phyloP scores from a whole-genome alignment of 1,140 invertebrate genomes.

The Aphelinus atriplicis region DNA sequence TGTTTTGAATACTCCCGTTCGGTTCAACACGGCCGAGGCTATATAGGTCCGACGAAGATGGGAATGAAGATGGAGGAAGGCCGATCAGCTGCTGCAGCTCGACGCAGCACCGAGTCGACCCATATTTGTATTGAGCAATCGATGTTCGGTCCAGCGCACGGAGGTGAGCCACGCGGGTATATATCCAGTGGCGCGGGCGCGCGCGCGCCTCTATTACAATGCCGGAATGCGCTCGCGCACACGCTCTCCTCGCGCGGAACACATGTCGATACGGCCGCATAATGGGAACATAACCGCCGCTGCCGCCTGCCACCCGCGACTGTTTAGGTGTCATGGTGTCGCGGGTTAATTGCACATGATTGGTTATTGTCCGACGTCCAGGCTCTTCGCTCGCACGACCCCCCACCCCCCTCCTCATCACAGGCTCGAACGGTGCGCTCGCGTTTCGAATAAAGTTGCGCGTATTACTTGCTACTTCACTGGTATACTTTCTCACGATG shows the following conservation, averaged over 20 bases:
- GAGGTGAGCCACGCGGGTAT: constrained; percentile 41
- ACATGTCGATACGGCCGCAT: constrained; percentile 63
- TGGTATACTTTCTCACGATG: too few relatives aligned
- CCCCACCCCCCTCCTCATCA: too few relatives aligned
- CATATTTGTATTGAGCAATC: not conserved
- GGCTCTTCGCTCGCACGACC: not conserved
- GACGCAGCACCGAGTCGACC: too few relatives aligned
- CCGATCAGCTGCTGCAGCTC: too few relatives aligned
- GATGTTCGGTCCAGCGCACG: not conserved
- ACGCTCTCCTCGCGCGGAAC: constrained; percentile 49
- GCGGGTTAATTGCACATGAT: constrained; percentile 63
- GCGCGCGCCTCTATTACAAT: constrained; percentile 46
- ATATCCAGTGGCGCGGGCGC: constrained; percentile 39
- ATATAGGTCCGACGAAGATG: too few relatives aligned
- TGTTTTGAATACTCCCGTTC: too few relatives aligned
- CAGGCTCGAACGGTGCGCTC: too few relatives aligned
- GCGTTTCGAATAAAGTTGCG: too few relatives aligned
- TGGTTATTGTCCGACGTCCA: constrained; percentile 55
- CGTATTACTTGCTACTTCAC: too few relatives aligned
- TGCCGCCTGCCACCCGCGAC: constrained; percentile 39
- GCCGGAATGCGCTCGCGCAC: constrained; percentile 43
- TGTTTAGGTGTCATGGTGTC: constrained; percentile 63
- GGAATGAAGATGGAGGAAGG: too few relatives aligned
- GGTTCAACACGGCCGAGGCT: too few relatives aligned
- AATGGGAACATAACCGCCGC: constrained; percentile 62